Base-by-base conservation (phyloP, 2,888 invertebrate species). In the Micropterix aruncella region DNA sequence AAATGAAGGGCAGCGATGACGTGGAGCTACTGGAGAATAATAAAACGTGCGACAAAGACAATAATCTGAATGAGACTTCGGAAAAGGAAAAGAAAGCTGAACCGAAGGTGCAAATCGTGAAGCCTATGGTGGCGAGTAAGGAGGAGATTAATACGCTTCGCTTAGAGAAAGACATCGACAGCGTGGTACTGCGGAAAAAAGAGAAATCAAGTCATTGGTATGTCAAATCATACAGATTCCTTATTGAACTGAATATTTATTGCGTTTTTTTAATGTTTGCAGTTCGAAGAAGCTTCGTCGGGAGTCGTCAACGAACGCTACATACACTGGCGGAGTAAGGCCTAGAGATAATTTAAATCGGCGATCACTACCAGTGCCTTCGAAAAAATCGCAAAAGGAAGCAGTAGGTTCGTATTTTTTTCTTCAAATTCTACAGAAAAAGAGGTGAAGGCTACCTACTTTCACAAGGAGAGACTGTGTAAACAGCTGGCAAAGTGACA, bases 151-250 rank as follows among this genome's bases (percentile, higher is more conserved):
- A 27, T 27, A 27, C 27, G 7, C 5, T 27, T 5, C 12, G 27
- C 27, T 7, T 27, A 5, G 63, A 64, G 52, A 66, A 66, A 49
- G 65, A 66, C 40, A 63, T 62, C 37, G 62, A 65, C 44, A 60
- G 61, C 38, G 60, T 59, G 2, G 64, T 70, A 43, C 61, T 65
- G 3, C 62, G 70, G 40, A 74, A 74, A 54, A 73, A 71, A 53
- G 73, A 74, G 52, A 74, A 71, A 52, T 68, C 71, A 60, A 69
- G 27, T 27, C 27, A 12, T 27, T 27, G 27, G 27, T 27, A 27
- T 27, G 27, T 27, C 12, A 12, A n/a, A n/a, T n/a, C n/a, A n/a
- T n/a, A n/a, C n/a, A n/a, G n/a, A n/a, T 12, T 12, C 27, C 12
- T 27, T 27, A 7, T 27, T 27, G 5, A 27, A 7, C 7, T 27